Evolutionary conservation across 2,888 invertebrate genomes (phyloP), one percentile per base, ranked within the genome.

Genomic region (Drosophila merina): DNA sequence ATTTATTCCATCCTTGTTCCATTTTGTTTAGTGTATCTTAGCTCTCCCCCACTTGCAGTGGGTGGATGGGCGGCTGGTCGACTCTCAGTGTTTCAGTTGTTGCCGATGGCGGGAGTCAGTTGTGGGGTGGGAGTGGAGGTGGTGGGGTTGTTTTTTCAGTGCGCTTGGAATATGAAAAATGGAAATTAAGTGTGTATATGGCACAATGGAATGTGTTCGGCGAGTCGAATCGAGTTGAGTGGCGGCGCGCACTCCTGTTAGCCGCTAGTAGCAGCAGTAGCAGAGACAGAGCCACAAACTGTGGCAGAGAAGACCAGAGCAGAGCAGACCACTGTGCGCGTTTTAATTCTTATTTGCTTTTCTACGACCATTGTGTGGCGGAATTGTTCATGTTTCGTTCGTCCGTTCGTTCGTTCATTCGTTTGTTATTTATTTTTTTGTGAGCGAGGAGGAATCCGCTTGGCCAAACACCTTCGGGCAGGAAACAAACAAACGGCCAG

Each of bases 141-240:
- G 68, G 58, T 62, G 64, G 68, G 42, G 40, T 55, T 38, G 56
- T 45, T 54, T 68, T 70, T 57, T 69, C 68, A 64, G 68, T 60
- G 69, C 70, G 78, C 67, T 84, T 86, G 88, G 86, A 88, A 86
- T 74, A 86, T 81, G 88, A 88, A 84, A 88, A 84, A 86, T 88
- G 88, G 86, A 88, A 86, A 77, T 86, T 77, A 85, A 87, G 88
- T 87, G 87, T 88, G 82, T 88, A 86, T 87, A 77, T 88, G 83
- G 88, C 79, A 87, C 88, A 87, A 87, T 87, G 86, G 86, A 88
- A 87, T 77, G 82, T 57, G 70, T 86, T 72, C 70, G 81, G 78
- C 85, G 78, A 81, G 82, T 76, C 72, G 78, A 81, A 79, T 76
- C 72, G 67, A 67, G 68, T 58, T 38, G 55, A 70, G 70, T 70